A percentile compares a stretch with the other conserved stretches of the same genome.
phyloP scores from a whole-genome alignment of 2,797 vertebrate genomes.

The Agapornis canus region DNA sequence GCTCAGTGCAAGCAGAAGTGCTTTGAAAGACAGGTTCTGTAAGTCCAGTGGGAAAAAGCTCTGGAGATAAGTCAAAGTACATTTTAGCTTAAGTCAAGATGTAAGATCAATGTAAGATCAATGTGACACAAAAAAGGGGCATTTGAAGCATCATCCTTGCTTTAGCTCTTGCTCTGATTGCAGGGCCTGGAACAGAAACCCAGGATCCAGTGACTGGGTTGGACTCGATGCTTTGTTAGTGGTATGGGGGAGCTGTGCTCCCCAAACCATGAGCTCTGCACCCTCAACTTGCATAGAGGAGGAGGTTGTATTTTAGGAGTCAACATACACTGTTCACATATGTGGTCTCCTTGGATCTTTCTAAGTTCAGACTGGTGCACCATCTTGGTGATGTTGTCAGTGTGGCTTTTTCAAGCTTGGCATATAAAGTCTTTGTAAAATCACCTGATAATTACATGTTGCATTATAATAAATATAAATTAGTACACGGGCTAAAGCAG shows the following conservation, averaged over 20 bases:
- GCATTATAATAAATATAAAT: neutral
- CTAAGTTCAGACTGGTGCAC: rapidly evolving
- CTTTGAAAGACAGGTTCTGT: neutral
- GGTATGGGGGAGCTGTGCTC: neutral
- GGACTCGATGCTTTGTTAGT: rapidly evolving
- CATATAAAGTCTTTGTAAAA: neutral
- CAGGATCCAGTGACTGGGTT: rapidly evolving
- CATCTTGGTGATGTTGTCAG: neutral
- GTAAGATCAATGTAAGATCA: neutral
- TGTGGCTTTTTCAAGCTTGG: neutral
- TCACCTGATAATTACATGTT: neutral
- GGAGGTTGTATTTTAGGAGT: neutral
- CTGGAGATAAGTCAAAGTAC: neutral
- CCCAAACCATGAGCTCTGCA: neutral
- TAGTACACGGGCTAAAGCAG: neutral
- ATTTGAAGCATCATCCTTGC: neutral
- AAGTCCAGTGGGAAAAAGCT: neutral
- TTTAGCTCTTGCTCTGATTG: neutral
- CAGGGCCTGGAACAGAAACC: neutral
- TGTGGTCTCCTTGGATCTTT: rapidly evolving
- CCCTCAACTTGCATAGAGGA: neutral
- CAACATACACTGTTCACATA: rapidly evolving
- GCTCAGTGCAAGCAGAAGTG: neutral
- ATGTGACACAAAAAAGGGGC: rapidly evolving
- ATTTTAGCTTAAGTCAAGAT: neutral